These are phyloP conservation scores for Drosophila obscura DNA, from an alignment of 1,140 invertebrate genomes.

Conservation along the genomic window DNA sequence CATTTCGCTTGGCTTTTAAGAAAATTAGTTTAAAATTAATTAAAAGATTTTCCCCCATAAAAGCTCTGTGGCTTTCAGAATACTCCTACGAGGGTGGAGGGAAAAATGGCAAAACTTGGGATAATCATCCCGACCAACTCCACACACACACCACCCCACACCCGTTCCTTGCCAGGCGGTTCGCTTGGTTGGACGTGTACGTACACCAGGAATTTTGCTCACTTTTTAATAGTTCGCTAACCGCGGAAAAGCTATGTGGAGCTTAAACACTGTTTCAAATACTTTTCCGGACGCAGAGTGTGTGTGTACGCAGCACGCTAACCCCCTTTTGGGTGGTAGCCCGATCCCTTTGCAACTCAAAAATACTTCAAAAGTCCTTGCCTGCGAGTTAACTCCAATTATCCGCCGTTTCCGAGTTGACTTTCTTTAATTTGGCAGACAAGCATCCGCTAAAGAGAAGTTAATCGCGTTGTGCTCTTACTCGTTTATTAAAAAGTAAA, in stretches of 20 bases:
- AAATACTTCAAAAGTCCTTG: conserved; percentile 12
- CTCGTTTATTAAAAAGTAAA: too few relatives aligned
- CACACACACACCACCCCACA: conserved; percentile 7
- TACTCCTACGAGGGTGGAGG: conserved; percentile 4
- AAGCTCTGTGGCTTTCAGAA: conserved; percentile 31
- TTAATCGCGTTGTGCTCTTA: not conserved
- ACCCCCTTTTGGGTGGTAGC: not conserved
- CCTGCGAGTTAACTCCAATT: not conserved
- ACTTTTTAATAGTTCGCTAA: conserved; percentile 50
- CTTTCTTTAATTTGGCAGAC: not conserved
- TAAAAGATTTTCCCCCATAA: conserved; percentile 49
- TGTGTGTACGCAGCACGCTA: conserved; percentile 22
- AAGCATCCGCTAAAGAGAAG: not conserved
- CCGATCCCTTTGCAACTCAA: conserved; percentile 14
- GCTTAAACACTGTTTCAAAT: conserved; percentile 50
- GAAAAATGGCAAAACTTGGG: conserved; percentile 48
- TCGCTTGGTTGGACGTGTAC: conserved; percentile 1
- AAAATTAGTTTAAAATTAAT: conserved; percentile 56
- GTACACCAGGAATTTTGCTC: conserved; percentile 26
- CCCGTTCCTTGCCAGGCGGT: conserved; percentile 14
- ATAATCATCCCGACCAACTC: conserved; percentile 43
- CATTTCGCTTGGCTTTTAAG: conserved; percentile 38
- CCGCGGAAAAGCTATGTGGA: conserved; percentile 33
- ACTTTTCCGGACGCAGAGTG: conserved; percentile 34
- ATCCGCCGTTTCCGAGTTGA: not conserved